These are phyloP conservation scores for Sebastes melanostomus DNA, from an alignment of 2,797 vertebrate genomes.

Conservation along the genomic window DNA sequence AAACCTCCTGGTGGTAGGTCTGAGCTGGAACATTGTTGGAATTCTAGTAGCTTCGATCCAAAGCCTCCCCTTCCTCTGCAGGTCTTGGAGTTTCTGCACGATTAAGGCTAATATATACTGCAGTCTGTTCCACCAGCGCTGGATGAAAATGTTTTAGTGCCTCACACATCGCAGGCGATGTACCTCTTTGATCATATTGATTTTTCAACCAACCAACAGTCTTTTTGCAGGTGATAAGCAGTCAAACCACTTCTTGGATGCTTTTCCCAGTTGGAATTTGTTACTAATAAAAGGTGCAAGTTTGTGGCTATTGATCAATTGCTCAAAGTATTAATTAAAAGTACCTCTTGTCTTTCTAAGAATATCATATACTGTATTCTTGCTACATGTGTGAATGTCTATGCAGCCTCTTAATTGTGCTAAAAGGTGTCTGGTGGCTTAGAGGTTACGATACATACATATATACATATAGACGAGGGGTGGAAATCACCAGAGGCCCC, in stretches of 20 bases:
- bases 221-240: not conserved
- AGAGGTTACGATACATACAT: not conserved
- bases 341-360: not conserved
- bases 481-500: not conserved
- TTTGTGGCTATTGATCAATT: not conserved
- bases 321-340: not conserved
- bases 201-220: not conserved
- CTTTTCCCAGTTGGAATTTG: not conserved
- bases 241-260: not conserved
- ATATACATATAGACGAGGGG: accelerated
- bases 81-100: slow-evolving; percentile 43
- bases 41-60: slow-evolving; percentile 58
- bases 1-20: slow-evolving; percentile 63
- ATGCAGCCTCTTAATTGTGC: not conserved
- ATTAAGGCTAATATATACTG: slow-evolving; percentile 35
- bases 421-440: not conserved
- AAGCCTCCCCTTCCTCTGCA: slow-evolving; percentile 53
- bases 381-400: not conserved
- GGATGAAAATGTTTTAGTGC: slow-evolving; percentile 10
- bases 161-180: slow-evolving; percentile 3
- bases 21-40: slow-evolving; percentile 70
- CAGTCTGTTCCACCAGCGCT: slow-evolving; percentile 20
- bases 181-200: not conserved
- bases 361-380: not conserved
- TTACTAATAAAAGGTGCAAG: not conserved